A percentile compares a stretch with the other conserved stretches of the same genome.
These are phyloP conservation scores for Poecilia velifera DNA, from an alignment of 2,797 vertebrate species.

Conservation along the genomic window DNA sequence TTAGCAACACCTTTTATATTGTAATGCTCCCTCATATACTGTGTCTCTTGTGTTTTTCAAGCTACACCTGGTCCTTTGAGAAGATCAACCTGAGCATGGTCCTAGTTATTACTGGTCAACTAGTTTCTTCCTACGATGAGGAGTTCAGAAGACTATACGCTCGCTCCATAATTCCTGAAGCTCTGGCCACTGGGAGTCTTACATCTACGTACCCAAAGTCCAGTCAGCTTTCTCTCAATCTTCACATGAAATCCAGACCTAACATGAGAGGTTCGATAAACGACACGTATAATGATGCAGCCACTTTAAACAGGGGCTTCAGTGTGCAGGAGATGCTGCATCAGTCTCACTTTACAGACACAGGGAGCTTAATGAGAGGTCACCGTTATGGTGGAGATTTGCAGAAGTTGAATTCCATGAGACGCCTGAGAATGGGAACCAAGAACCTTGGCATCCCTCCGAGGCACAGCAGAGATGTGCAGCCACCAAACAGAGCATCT, in stretches of 20 bases:
- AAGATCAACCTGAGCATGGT: conserved; percentile 95
- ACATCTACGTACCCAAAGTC: conserved; percentile 56
- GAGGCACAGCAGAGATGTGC: conserved; percentile 53
- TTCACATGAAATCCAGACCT: conserved; percentile 77
- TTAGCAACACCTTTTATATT: not conserved
- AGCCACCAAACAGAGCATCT: conserved; percentile 35
- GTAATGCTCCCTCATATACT: not conserved
- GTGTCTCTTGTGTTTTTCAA: conserved; percentile 62
- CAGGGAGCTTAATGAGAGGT: conserved; percentile 85
- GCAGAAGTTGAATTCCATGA: conserved; percentile 75
- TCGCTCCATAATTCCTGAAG: conserved; percentile 81
- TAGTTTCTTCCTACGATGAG: conserved; percentile 90
- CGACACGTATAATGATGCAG: conserved; percentile 69
- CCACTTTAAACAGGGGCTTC: conserved; percentile 75
- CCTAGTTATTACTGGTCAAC: conserved; percentile 91
- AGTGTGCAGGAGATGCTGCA: conserved; percentile 85
- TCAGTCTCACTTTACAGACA: conserved; percentile 81
- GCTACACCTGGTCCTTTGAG: conserved; percentile 94
- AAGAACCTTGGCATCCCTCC: conserved; percentile 73
- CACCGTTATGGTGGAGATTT: conserved; percentile 92
- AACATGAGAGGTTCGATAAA: conserved; percentile 50
- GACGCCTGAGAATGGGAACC: conserved; percentile 78
- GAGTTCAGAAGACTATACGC: conserved; percentile 92
- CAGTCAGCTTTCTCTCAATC: conserved; percentile 84
- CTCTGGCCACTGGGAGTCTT: conserved; percentile 67